Base-by-base conservation (phyloP, 2,888 invertebrate genomes). In the Carterocephalus palaemon region DNA sequence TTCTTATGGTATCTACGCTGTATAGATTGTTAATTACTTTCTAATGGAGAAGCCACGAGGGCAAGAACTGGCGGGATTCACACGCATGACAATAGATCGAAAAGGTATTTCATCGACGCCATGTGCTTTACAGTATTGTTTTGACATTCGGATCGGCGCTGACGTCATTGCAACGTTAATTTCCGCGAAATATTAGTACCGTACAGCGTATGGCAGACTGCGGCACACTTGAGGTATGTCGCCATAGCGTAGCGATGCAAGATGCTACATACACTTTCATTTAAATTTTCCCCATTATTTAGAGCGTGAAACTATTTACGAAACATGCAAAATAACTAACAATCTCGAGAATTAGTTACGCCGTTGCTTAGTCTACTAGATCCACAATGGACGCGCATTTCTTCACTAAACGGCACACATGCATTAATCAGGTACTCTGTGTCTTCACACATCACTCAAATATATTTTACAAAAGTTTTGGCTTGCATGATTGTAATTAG, bases 271-370 rank as follows among this genome's bases (percentile, higher is more conserved):
- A 70, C 71, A 82, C 84, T 85, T 83, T 83, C 83, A 78, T 81
- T 80, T 67, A 68, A 80, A 76, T 75, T 67, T 57, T 60, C 56
- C 49, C 59, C 52, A 63, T 59, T 74, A 84, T 84, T 76, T 75
- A 73, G 85, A 86, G 81, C 86, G 83, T 86, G 81, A 81, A 86
- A 78, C 75, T 66, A 75, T 82, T 84, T 79, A 83, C 85, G 85
- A 85, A 85, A 86, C 83, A 85, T 85, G 85, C 83, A 85, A 85
- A 86, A 85, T 83, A 82, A 82, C 71, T 78, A 73, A 86, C 85
- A 81, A 85, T 85, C 85, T 84, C 78, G 67, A 71, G 77, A 81
- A 83, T 84, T 85, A 82, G 85, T 82, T 82, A 81, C 84, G 84
- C 83, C 57, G 75, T 80, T 75, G 82, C 75, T 75, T 72, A 80